Conservation (phyloP, 2,113 vertebrate genomes). For the Capricornis sumatraensis region DNA sequence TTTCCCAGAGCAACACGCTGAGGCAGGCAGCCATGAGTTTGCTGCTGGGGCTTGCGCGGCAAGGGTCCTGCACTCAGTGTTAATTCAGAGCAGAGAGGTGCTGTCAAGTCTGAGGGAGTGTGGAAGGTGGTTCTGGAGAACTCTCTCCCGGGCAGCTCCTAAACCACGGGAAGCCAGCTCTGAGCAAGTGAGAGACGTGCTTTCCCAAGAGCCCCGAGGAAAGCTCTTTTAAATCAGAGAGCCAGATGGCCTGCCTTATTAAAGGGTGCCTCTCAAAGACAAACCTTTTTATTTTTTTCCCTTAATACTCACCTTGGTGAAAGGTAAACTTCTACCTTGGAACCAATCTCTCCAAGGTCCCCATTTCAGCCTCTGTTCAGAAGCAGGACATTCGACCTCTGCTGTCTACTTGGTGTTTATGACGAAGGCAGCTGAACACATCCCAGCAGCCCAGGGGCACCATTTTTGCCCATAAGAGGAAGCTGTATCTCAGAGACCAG, state of each 20-base stretch:
- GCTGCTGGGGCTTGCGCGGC: neutral
- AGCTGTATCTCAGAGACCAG: neutral
- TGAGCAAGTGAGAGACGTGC: slow-evolving; percentile 57
- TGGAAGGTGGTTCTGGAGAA: neutral
- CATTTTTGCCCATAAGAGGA: neutral
- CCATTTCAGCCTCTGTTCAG: neutral
- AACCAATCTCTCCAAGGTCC: slow-evolving; percentile 39
- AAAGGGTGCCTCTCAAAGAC: slow-evolving; percentile 59
- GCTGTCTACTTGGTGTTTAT: neutral
- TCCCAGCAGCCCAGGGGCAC: neutral
- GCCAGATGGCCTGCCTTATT: slow-evolving; percentile 66
- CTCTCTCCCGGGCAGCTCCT: slow-evolving; percentile 23
- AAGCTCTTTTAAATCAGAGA: slow-evolving; percentile 37
- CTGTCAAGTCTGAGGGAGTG: slow-evolving; percentile 45
- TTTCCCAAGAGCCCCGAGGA: slow-evolving; percentile 19
- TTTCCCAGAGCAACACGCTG: neutral
- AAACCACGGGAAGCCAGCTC: neutral
- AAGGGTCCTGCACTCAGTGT: neutral
- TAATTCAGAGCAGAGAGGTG: neutral
- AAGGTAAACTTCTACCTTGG: slow-evolving; percentile 55
- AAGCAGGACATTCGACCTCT: neutral
- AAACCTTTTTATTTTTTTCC: neutral
- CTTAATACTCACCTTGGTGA: slow-evolving; percentile 63
- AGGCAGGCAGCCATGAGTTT: neutral
- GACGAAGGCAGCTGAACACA: neutral